Conservation (phyloP, 2,888 invertebrate species). For the Dasysyrphus tricinctus region DNA sequence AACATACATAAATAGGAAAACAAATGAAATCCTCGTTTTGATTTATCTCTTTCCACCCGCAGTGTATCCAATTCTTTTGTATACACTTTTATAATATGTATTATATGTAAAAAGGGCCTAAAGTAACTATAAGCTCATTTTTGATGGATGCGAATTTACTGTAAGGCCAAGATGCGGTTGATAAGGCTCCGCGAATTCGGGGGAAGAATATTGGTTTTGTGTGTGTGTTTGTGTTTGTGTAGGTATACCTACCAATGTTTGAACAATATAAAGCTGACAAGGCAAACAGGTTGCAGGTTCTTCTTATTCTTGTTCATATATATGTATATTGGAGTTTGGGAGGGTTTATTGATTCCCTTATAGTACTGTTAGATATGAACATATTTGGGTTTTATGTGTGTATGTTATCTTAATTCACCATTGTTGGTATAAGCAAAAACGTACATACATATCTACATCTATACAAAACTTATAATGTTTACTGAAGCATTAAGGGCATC, state of each 20-base stretch:
- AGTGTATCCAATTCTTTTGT: constrained; percentile 52
- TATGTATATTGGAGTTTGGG: not conserved
- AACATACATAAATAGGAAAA: constrained; percentile 22
- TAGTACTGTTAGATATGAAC: not conserved
- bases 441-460: not conserved
- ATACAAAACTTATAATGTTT: constrained; percentile 25
- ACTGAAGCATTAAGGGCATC: constrained; percentile 59
- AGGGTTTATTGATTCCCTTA: constrained; percentile 48
- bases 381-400: constrained; percentile 1
- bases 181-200: constrained; percentile 54
- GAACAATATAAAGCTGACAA: constrained; percentile 45
- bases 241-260: constrained; percentile 18
- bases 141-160: constrained; percentile 73
- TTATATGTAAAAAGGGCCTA: constrained; percentile 48
- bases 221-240: not conserved
- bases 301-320: constrained; percentile 20
- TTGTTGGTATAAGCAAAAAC: constrained; percentile 49
- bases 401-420: constrained; percentile 63
- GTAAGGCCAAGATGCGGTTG: constrained; percentile 60
- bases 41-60: constrained; percentile 61
- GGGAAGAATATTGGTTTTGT: not conserved
- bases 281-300: constrained; percentile 63
- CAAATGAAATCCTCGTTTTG: constrained; percentile 48
- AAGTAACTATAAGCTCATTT: constrained; percentile 68
- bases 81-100: constrained; percentile 35